Evolutionary conservation across 2,797 vertebrate species (phyloP).

Genomic region (Lepus oiostolus): DNA sequence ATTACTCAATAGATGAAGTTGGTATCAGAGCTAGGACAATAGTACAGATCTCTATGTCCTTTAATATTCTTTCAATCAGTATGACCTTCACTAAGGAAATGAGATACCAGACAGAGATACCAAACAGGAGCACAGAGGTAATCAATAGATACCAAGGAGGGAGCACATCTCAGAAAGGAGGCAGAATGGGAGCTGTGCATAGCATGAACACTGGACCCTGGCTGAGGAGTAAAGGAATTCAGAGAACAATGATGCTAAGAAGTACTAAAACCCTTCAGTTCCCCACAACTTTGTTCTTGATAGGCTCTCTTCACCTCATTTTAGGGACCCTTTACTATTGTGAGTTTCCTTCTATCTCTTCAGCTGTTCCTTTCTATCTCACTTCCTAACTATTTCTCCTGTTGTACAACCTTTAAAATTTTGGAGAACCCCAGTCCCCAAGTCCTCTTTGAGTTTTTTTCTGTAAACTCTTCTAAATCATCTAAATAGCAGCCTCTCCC

Average conservation of each 20-base stretch:
- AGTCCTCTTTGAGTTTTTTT: conserved; percentile 19
- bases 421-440: not conserved
- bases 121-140: conserved; percentile 44
- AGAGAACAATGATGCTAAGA: conserved; percentile 17
- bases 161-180: not conserved
- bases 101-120: conserved; percentile 13
- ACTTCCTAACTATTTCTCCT: conserved; percentile 22
- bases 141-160: not conserved
- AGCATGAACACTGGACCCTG: not conserved
- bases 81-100: not conserved
- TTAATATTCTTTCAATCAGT: conserved; percentile 14
- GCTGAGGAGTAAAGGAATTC: conserved; percentile 37
- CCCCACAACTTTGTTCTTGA: not conserved
- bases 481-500: not conserved
- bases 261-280: conserved; percentile 19
- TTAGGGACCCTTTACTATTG: not conserved
- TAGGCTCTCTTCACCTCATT: not conserved
- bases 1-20: conserved; percentile 21
- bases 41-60: conserved; percentile 18
- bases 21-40: conserved; percentile 36
- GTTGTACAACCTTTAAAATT: conserved; percentile 19
- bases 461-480: conserved; percentile 19
- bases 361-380: not conserved
- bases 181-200: not conserved
- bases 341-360: conserved; percentile 24